Evolutionary conservation across 1,140 invertebrate species (phyloP).

Genomic region (Drosophila punjabiensis): DNA sequence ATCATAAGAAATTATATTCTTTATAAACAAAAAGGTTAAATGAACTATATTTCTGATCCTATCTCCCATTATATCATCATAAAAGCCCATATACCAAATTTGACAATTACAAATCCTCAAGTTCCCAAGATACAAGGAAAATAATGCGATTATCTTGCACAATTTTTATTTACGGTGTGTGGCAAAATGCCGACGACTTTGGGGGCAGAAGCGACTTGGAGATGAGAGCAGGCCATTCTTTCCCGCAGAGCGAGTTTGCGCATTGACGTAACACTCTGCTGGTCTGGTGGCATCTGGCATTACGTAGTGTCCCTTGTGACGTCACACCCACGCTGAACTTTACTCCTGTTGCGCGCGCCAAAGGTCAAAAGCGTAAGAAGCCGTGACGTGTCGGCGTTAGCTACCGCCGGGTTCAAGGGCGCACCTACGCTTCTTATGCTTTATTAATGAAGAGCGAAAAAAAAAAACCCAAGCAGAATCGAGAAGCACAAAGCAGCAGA

Average conservation of each 20-base stretch:
- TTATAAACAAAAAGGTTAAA: background rate
- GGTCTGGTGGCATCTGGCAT: slow-evolving; percentile 46
- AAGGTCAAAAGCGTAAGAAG: slow-evolving; percentile 51
- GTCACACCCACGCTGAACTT: slow-evolving; percentile 53
- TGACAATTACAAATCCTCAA: too few species aligned
- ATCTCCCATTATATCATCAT: background rate
- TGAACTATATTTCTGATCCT: background rate
- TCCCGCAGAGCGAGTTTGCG: slow-evolving; percentile 39
- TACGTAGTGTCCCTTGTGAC: slow-evolving; percentile 62
- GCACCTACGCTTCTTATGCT: slow-evolving; percentile 26
- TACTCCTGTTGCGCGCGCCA: slow-evolving; percentile 71
- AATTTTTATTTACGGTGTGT: slow-evolving; percentile 26
- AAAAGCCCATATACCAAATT: too few species aligned
- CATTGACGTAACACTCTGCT: slow-evolving; percentile 58
- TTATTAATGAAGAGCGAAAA: slow-evolving; percentile 53
- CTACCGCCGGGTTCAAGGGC: slow-evolving; percentile 66
- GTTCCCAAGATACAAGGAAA: background rate
- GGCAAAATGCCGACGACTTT: slow-evolving; percentile 17
- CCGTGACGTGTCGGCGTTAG: slow-evolving; percentile 58
- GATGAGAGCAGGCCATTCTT: slow-evolving; percentile 9
- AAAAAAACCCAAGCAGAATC: slow-evolving; percentile 9
- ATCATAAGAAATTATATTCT: background rate
- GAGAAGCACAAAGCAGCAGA: slow-evolving; percentile 9
- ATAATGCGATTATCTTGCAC: background rate
- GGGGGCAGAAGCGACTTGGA: slow-evolving; percentile 6